A percentile compares a stretch with the other conserved stretches of the same genome.
phyloP scores from a whole-genome alignment of 2,113 vertebrate species.

The Neoarius graeffei region DNA sequence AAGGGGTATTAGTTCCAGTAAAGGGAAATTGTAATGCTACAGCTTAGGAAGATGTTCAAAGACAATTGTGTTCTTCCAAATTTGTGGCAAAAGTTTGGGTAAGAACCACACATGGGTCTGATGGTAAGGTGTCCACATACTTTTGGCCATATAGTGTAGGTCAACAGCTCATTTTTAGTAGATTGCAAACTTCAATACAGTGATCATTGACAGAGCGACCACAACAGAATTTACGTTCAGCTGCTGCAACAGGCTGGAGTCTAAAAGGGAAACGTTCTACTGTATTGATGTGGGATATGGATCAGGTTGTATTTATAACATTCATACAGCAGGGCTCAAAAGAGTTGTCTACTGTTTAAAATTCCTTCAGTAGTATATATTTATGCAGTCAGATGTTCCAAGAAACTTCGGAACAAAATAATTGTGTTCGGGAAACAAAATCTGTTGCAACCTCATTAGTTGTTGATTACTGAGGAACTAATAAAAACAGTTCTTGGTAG shows the following conservation, averaged over 20 bases:
- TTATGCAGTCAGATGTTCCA: no score
- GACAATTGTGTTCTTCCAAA: no score
- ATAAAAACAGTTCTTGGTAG: background rate
- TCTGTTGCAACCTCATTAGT: background rate
- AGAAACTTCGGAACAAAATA: background rate
- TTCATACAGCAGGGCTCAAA: background rate
- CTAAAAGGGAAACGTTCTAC: background rate
- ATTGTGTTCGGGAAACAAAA: background rate
- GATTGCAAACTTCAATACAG: background rate
- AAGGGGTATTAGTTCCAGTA: no score
- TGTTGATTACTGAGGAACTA: background rate
- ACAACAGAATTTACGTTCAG: background rate
- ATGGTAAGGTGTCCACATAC: no score
- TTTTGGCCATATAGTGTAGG: background rate
- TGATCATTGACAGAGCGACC: background rate
- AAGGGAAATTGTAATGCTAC: no score
- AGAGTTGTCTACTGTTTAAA: background rate
- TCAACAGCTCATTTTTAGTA: background rate
- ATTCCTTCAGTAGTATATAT: background rate
- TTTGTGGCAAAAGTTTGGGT: no score
- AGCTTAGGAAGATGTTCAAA: no score
- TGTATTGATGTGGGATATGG: background rate
- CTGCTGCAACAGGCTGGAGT: background rate
- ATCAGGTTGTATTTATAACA: background rate
- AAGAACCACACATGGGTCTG: no score